Evolutionary conservation across 2,797 vertebrate genomes (phyloP), one percentile per base, ranked within the genome.

Genomic region (Fratercula arctica): DNA sequence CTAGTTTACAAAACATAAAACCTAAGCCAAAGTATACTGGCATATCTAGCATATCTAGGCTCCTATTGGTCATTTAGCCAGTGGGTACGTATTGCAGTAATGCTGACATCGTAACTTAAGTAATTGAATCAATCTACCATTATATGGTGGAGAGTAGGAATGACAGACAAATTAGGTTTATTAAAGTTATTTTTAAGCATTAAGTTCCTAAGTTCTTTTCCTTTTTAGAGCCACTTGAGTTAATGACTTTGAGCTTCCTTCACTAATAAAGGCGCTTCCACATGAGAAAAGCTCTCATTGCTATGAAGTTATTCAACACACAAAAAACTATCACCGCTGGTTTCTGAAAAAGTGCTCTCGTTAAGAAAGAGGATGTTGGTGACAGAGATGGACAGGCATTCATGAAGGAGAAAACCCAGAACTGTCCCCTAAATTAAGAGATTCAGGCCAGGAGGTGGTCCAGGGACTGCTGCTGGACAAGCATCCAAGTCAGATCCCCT

Each of bases 271-370:
- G 54, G 15, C 66, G 24, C n/a, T 85, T 70, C 17, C 54, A 53
- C 0, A 0, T 5, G 6, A 16, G 24, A 50, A 85, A 69, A 81
- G 57, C 35, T 61, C 45, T 70, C 31, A 12, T 0, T n/a, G 11
- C 26, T 26, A 45, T 6, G 3, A 82, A 87, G 19, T 43, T 45
- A 60, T 33, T 82, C 6, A 28, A n/a, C 24, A 24, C 29, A 80
- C 2, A 6, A 69, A 74, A 45, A 11, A 13, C 20, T 46, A 24
- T 37, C 61, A 50, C 29, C 43, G 3, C 35, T 61, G 41, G 6
- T 67, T 85, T 91, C 64, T 10, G 15, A 63, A 15, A 66, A 73
- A 86, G 64, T 0, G 3, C 24, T 59, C n/a, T 19, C 31, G 57
- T 79, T 75, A 73, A 54, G 26, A 66, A 68, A 33, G 6, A 35